A percentile compares a stretch with the other conserved stretches of the same genome.
Evolutionary conservation across 2,888 invertebrate genomes (phyloP).

Genomic region (Rotaria macrura): DNA sequence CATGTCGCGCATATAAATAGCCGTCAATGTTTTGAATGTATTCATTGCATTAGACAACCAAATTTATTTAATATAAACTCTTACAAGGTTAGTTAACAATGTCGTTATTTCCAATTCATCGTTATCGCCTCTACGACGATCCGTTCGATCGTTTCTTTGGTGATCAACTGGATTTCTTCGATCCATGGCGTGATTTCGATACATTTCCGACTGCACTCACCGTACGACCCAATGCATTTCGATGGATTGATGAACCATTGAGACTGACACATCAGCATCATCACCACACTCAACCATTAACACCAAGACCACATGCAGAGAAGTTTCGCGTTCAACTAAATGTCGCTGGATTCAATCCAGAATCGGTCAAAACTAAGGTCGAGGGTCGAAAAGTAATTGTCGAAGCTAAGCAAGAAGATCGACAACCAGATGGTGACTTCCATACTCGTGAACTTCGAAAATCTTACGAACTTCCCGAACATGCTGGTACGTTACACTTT

Average conservation of each 20-base stretch:
- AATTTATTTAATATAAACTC: too few relatives aligned
- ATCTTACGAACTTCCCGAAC: neutral
- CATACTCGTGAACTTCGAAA: neutral
- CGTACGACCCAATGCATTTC: neutral
- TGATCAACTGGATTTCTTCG: neutral
- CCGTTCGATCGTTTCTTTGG: neutral
- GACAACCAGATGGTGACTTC: neutral
- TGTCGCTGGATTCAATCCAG: neutral
- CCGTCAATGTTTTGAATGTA: too few relatives aligned
- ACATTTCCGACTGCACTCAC: neutral
- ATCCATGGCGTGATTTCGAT: neutral
- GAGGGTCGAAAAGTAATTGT: constrained; percentile 2
- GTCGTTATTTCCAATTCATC: neutral
- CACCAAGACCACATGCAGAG: neutral
- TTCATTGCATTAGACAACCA: too few relatives aligned
- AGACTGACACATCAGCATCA: neutral
- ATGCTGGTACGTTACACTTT: neutral
- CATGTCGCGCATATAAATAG: too few relatives aligned
- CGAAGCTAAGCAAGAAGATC: neutral
- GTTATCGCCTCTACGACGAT: neutral
- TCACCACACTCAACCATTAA: neutral
- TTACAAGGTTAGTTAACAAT: too few relatives aligned
- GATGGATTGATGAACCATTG: neutral
- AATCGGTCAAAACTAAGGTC: neutral
- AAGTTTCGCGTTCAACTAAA: neutral